Percentiles rank a stretch among this genome's conserved stretches.
Evolutionary conservation across 2,113 vertebrate genomes (phyloP).

Genomic region (Nerophis ophidion): DNA sequence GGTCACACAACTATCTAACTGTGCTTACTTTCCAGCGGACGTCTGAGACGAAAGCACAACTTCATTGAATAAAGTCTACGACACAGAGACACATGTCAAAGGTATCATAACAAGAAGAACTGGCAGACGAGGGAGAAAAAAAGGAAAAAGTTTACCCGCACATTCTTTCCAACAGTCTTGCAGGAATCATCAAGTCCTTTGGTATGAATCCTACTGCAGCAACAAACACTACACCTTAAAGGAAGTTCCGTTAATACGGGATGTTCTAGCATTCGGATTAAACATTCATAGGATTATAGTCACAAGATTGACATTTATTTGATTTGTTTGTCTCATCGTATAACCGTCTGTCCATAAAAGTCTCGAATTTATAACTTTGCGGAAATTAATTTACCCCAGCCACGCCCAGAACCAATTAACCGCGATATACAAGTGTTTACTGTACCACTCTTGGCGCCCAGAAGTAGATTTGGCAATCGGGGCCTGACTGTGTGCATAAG

Average conservation of each 20-base stretch:
- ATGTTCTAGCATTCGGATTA: no score
- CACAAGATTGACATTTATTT: no score
- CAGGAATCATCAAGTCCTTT: slow-evolving; percentile 35
- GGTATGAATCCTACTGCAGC: background rate
- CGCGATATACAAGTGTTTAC: no score
- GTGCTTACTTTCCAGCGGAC: background rate
- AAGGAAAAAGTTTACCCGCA: background rate
- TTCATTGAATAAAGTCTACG: background rate
- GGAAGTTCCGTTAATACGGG: background rate
- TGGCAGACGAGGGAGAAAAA: background rate
- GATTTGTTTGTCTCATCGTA: no score
- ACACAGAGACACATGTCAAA: background rate
- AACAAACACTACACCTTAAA: background rate
- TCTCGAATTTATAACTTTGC: no score
- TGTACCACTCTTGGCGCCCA: no score
- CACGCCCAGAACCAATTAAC: no score
- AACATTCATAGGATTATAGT: no score
- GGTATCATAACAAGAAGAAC: background rate
- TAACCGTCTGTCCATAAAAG: no score
- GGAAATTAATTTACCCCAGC: no score
- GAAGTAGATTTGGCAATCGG: no score
- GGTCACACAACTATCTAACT: background rate
- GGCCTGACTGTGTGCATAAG: no score
- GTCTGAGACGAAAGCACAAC: background rate
- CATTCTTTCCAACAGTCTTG: slow-evolving; percentile 36